phyloP scores from a whole-genome alignment of 2,888 invertebrate genomes.

The Acanthosepion lycidas region DNA sequence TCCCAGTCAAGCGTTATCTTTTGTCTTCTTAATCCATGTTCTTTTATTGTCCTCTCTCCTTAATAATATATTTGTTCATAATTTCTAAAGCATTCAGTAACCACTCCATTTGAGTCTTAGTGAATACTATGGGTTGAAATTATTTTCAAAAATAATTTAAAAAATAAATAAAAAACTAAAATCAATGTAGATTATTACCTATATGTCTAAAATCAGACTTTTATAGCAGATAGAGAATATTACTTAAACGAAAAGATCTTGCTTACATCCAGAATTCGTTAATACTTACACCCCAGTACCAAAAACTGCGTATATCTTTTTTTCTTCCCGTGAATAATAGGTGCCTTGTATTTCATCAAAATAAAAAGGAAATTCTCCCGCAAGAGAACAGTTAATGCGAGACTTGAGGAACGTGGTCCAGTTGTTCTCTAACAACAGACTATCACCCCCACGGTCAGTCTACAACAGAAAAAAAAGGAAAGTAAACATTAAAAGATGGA shows the following conservation, averaged over 20 bases:
- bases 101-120: too few relatives aligned
- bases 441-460: conserved; percentile 84
- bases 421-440: conserved; percentile 83
- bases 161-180: too few relatives aligned
- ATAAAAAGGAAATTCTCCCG: conserved; percentile 89
- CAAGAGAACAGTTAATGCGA: conserved; percentile 93
- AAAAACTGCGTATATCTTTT: conserved; percentile 92
- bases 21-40: too few relatives aligned
- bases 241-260: not conserved
- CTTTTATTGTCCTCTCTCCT: too few relatives aligned
- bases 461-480: conserved; percentile 51
- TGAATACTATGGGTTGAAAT: too few relatives aligned
- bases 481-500: not conserved
- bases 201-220: too few relatives aligned
- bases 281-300: conserved; percentile 82
- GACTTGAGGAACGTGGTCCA: conserved; percentile 96
- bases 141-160: too few relatives aligned
- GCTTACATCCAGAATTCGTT: not conserved
- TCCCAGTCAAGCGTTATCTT: too few relatives aligned
- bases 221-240: not conserved
- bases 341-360: conserved; percentile 91
- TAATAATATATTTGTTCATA: too few relatives aligned
- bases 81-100: too few relatives aligned
- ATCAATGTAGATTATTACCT: too few relatives aligned
- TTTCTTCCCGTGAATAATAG: conserved; percentile 70